A percentile compares a stretch with the other conserved stretches of the same genome.
Conservation (phyloP, 2,797 vertebrate species). For the Falco naumanni region DNA sequence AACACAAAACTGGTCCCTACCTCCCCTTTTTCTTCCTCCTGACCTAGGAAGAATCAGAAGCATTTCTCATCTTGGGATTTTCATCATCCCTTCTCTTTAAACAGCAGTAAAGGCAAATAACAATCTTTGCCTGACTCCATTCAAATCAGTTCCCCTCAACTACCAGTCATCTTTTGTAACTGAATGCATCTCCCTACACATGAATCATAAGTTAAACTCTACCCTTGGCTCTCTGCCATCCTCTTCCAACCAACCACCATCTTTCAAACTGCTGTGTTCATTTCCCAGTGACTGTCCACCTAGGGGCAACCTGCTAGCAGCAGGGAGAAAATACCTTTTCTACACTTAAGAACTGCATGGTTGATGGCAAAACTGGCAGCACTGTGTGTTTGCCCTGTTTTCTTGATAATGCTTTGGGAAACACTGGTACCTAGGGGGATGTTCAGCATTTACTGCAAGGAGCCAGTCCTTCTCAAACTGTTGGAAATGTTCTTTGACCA, state of each 20-base stretch:
- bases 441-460: not conserved
- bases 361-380: not conserved
- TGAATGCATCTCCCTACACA: not conserved
- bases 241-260: not conserved
- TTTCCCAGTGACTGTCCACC: not conserved
- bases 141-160: not conserved
- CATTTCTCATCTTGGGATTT: not conserved
- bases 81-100: not conserved
- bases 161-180: not conserved
- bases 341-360: accelerated
- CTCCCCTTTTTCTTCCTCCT: not conserved
- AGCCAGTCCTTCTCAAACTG: not conserved
- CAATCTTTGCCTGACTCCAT: not conserved
- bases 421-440: not conserved
- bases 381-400: not conserved
- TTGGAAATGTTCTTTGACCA: not conserved
- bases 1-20: not conserved
- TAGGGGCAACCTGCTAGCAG: not conserved
- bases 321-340: not conserved
- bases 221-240: not conserved
- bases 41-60: not conserved
- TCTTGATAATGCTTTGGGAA: not conserved
- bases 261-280: accelerated
- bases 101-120: not conserved
- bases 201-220: not conserved